Evolutionary conservation across 2,888 invertebrate species (phyloP), one percentile per base, ranked within the genome.

Genomic region (Ophion costatus): DNA sequence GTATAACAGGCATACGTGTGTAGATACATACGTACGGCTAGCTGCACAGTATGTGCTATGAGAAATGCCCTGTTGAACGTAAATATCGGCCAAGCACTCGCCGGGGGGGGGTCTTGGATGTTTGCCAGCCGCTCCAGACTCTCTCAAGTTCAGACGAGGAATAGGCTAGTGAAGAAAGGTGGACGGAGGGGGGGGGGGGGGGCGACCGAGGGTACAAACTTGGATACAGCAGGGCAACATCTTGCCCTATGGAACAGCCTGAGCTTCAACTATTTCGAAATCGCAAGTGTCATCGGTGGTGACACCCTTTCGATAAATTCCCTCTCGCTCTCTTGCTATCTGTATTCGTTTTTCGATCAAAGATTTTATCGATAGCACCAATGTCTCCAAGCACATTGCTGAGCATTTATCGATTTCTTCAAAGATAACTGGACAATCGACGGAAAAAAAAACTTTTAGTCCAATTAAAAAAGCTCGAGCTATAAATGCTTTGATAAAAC

Each of bases 1-100:
- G 51, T 51, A 51, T 17, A 51, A 14, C 17, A 17, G 14, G 51
- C 5, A 14, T 51, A 5, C 51, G 17, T 3, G 51, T 51, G 5
- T 10, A 11, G 70, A 56, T 42, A 64, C n/a, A 51, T 56, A 33
- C 2, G 59, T 29, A 64, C 33, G 29, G 17, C 2, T 45, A 61
- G 29, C n/a, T 38, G n/a, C 20, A 45, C n/a, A 63, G 45, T 29
- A 63, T 22, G 73, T 22, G 45, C 6, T 66, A 20, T 64, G 81
- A 63, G 66, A 67, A 78, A 71, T 69, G 51, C 77, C 70, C 71
- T 75, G 81, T 71, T 82, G 82, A 84, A 78, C 86, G 84, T 88
- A 89, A 91, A 91, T 90, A 89, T 91, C 89, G 88, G 88, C 79
- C 88, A 90, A 89, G 85, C 87, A 87, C 74, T 83, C 70, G 42